phyloP scores from a whole-genome alignment of 2,797 vertebrate genomes.

The Pangasius sanitwongsei region DNA sequence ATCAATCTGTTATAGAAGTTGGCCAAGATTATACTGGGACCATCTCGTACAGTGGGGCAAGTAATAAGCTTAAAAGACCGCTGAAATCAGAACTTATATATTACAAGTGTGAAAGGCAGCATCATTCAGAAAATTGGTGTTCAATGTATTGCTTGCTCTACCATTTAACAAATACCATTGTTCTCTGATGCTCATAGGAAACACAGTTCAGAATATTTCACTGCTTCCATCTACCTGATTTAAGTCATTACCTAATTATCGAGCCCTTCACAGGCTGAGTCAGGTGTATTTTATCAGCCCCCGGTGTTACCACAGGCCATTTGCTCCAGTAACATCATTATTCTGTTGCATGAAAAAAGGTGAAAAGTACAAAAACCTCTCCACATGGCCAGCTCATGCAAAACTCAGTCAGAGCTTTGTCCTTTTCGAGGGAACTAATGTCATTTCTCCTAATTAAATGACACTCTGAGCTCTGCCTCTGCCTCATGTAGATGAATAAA shows the following conservation, averaged over 20 bases:
- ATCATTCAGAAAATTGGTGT: neutral
- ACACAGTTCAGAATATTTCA: neutral
- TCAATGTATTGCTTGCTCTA: neutral
- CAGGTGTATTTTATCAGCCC: neutral
- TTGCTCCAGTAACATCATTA: constrained; percentile 16
- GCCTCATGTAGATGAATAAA: constrained; percentile 52
- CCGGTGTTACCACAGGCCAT: neutral
- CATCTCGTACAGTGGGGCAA: neutral
- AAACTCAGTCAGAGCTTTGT: constrained; percentile 48
- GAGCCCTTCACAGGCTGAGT: neutral
- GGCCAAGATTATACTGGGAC: neutral
- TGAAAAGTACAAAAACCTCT: constrained; percentile 26
- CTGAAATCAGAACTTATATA: neutral
- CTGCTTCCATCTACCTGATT: neutral
- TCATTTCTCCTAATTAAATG: constrained; percentile 68
- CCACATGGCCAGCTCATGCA: constrained; percentile 53
- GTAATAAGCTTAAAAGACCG: neutral
- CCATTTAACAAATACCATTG: neutral
- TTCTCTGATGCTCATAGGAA: neutral
- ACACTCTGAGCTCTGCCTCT: constrained; percentile 59
- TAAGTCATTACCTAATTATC: neutral
- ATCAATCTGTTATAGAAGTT: neutral
- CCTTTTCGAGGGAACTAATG: constrained; percentile 47
- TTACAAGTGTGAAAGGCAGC: neutral
- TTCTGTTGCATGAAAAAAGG: constrained; percentile 10